Evolutionary conservation across 2,888 invertebrate genomes (phyloP).

Genomic region (Acrocyrtus sp.): DNA sequence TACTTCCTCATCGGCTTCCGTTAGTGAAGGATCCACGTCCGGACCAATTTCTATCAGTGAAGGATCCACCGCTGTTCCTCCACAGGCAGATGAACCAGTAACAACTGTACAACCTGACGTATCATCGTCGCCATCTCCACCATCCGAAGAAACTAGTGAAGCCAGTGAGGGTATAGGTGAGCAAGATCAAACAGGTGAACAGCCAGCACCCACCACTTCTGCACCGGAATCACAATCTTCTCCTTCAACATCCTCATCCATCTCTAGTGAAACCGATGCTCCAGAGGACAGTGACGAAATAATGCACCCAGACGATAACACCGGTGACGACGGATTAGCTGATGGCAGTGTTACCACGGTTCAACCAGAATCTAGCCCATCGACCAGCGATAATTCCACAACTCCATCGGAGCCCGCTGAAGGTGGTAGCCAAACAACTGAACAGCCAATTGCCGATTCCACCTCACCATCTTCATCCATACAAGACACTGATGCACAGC

Average conservation of each 20-base stretch:
- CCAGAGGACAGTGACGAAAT: constrained; percentile 26
- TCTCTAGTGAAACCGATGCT: constrained; percentile 8
- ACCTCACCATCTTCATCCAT: constrained; percentile 9
- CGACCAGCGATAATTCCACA: no score
- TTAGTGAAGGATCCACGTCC: background rate
- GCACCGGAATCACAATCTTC: constrained; percentile 9
- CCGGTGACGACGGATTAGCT: constrained; percentile 44
- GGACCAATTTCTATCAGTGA: background rate
- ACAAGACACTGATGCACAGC: background rate
- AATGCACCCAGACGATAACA: constrained; percentile 47
- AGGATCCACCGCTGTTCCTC: constrained; percentile 37
- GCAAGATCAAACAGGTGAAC: constrained; percentile 33
- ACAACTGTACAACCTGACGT: constrained; percentile 2
- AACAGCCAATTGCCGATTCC: background rate
- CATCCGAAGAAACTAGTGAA: background rate
- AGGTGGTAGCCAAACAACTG: constrained; percentile 56
- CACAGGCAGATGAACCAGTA: constrained; percentile 22
- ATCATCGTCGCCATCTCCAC: background rate
- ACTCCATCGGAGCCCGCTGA: no score
- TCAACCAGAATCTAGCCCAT: no score
- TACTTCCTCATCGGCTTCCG: background rate
- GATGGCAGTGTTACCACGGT: no score
- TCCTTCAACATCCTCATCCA: constrained; percentile 9
- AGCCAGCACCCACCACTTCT: constrained; percentile 57
- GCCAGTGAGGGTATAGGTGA: constrained; percentile 23